These are phyloP conservation scores for Chascanopsetta lugubris DNA, from an alignment of 2,113 vertebrate genomes.

Conservation along the genomic window DNA sequence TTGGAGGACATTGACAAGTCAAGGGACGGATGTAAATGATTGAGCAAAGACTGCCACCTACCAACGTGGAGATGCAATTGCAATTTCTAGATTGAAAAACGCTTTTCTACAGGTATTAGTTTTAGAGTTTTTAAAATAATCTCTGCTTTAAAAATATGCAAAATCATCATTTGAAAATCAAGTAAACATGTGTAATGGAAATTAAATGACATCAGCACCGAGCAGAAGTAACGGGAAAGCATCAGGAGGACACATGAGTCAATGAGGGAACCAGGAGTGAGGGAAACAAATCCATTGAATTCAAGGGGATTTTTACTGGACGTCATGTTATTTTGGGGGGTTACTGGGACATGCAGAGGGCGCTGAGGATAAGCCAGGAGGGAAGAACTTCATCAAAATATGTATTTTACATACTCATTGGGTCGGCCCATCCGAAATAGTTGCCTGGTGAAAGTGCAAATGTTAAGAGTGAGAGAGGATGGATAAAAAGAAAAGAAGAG, in stretches of 20 bases:
- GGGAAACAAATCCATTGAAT: conserved; percentile 23
- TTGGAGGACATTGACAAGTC: not conserved
- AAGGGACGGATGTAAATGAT: not conserved
- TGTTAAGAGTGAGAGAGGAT: conserved; percentile 72
- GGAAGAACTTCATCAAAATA: conserved; percentile 61
- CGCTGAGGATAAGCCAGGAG: conserved; percentile 58
- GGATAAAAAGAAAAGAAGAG: conserved; percentile 13
- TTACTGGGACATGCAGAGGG: conserved; percentile 74
- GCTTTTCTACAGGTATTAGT: too few species aligned
- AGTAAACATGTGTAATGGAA: not conserved
- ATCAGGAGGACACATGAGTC: conserved; percentile 18
- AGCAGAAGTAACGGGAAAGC: conserved; percentile 9
- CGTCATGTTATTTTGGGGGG: conserved; percentile 9
- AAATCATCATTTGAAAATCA: not conserved
- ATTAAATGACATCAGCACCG: conserved; percentile 3
- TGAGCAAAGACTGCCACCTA: conserved; percentile 33
- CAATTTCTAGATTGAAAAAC: conserved; percentile 3
- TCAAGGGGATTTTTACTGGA: conserved; percentile 9
- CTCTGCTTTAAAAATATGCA: not conserved
- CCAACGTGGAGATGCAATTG: conserved; percentile 8
- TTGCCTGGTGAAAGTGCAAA: conserved; percentile 91
- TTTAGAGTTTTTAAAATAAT: too few species aligned
- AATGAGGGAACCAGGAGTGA: not conserved
- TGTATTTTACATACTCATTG: conserved; percentile 92
- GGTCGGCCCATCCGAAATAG: conserved; percentile 98